A percentile compares a stretch with the other conserved stretches of the same genome.
Evolutionary conservation across 2,113 vertebrate species (phyloP).

Genomic region (Baryphthengus martii): DNA sequence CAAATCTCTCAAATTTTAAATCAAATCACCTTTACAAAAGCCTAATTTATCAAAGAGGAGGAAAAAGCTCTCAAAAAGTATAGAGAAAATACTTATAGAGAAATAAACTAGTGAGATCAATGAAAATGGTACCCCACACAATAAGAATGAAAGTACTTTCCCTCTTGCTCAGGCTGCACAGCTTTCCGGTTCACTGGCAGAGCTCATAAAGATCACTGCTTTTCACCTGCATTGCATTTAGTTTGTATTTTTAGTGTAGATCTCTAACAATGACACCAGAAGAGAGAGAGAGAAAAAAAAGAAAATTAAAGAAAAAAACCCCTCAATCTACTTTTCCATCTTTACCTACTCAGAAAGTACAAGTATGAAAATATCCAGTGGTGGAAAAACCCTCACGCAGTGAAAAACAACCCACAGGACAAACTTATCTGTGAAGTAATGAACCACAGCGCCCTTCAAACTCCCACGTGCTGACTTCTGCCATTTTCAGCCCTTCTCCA

Average conservation of each 20-base stretch:
- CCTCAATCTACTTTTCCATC: constrained; percentile 45
- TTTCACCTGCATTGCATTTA: constrained; percentile 43
- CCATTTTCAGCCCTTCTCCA: constrained; percentile 38
- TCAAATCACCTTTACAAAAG: background rate
- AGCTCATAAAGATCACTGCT: constrained; percentile 57
- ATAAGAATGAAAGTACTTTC: constrained; percentile 44
- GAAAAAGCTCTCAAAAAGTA: background rate
- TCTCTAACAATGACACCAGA: constrained; percentile 45
- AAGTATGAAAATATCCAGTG: constrained; percentile 22
- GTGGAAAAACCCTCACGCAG: constrained; percentile 71
- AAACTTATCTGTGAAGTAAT: constrained; percentile 61
- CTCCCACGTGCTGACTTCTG: background rate
- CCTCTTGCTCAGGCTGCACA: constrained; percentile 14
- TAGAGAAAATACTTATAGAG: background rate
- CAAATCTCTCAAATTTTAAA: background rate
- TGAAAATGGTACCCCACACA: background rate
- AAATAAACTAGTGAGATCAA: background rate
- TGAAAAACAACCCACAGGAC: constrained; percentile 47
- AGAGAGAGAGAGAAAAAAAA: background rate
- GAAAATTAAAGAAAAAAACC: background rate
- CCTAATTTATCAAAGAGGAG: background rate
- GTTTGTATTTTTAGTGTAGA: background rate
- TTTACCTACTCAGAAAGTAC: constrained; percentile 70
- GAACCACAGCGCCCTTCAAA: constrained; percentile 29
- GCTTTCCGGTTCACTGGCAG: constrained; percentile 55